Evolutionary conservation across 2,888 invertebrate species (phyloP), one percentile per base, ranked within the genome.

Genomic region (Leucozona laternaria): DNA sequence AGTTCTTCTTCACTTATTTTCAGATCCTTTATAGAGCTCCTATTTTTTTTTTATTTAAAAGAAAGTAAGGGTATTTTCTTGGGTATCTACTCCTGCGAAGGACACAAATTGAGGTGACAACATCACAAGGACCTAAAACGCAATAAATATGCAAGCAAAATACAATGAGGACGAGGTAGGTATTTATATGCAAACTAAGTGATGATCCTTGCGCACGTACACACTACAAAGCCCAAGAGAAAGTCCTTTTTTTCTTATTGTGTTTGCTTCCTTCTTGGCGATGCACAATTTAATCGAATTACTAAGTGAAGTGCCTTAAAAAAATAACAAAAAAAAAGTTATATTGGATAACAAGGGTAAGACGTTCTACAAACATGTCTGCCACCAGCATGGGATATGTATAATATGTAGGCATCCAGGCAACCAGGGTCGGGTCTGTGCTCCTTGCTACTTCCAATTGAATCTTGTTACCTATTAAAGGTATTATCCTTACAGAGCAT

Each of bases 161-260:
- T 72, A 75, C 73, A 86, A 62, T 62, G 45, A n/a, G 20, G 48
- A 82, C 58, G 71, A 73, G 70, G 62, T 76, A 73, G 70, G 62
- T 76, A 78, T 84, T 84, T 84, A 70, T 64, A 84, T 84, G 79
- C 84, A 84, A 84, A 84, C 84, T 57, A 84, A 77, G 73, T 68
- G 76, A 80, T 80, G 80, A 80, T 68, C 58, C 72, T 72, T 80
- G 66, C 75, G 55, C 66, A 79, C 79, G 71, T 28, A 25, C 48
- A 34, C 64, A 13, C 43, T 25, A 31, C 17, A 34, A 40, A 17
- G 17, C 25, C 17, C 28, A 17, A 78, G 31, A 17, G 22, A 64
- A 48, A 17, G 31, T 48, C 68, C 48, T 28, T 37, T 73, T 34
- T 58, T 58, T 2, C n/a, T 37, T 20, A 0, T 17, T 58, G 34